Percentiles rank a stretch among this genome's conserved stretches.
phyloP scores from a whole-genome alignment of 2,797 vertebrate genomes.

The Spinibarbus caldwelli region DNA sequence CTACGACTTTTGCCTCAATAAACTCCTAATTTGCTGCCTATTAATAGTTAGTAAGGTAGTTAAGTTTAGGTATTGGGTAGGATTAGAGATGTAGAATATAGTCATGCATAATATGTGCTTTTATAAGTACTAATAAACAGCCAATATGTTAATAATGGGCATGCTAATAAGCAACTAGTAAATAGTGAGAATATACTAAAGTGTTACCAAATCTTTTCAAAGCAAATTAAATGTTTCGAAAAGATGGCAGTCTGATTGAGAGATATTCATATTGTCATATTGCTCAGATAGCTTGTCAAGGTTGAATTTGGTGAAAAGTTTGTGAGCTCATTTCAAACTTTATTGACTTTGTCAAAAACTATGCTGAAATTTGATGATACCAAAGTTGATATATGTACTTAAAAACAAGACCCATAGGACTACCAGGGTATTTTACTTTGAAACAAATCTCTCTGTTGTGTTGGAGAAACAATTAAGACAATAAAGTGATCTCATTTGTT shows the following conservation, averaged over 20 bases:
- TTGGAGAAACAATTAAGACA: neutral
- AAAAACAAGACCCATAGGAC: neutral
- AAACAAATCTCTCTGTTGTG: neutral
- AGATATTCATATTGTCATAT: too few relatives aligned
- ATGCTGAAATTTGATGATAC: neutral
- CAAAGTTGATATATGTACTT: neutral
- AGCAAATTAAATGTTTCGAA: neutral
- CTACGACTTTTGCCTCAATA: too few relatives aligned
- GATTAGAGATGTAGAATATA: too few relatives aligned
- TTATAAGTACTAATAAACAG: too few relatives aligned
- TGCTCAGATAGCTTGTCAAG: neutral
- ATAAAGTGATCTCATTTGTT: neutral
- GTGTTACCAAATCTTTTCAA: neutral
- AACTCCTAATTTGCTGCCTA: too few relatives aligned
- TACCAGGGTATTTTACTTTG: neutral
- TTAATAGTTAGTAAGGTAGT: too few relatives aligned
- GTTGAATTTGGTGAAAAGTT: neutral
- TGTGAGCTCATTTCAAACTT: neutral
- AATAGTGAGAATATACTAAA: too few relatives aligned
- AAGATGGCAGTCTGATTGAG: neutral
- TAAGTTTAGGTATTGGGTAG: too few relatives aligned
- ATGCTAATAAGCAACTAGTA: too few relatives aligned
- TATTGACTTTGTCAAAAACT: neutral
- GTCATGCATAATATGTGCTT: too few relatives aligned
- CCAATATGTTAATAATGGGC: too few relatives aligned